phyloP scores from a whole-genome alignment of 2,797 vertebrate species.

The Sebastes itinus region DNA sequence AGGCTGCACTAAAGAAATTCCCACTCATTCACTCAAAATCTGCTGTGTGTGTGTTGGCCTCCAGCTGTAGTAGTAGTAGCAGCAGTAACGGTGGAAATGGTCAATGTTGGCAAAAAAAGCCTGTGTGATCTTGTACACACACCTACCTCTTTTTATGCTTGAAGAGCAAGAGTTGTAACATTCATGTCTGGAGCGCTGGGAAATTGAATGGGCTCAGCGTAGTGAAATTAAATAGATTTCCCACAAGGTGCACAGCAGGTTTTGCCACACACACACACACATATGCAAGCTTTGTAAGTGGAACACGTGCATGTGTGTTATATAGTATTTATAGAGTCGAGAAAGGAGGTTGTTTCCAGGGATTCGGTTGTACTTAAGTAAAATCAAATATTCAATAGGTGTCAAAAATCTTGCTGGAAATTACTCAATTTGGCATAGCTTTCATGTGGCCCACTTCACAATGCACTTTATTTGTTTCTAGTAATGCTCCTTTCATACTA shows the following conservation, averaged over 20 bases:
- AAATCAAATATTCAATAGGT: constrained; percentile 55
- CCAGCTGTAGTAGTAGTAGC: not conserved
- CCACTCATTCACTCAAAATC: not conserved
- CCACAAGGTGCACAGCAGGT: constrained; percentile 29
- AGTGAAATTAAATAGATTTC: constrained; percentile 67
- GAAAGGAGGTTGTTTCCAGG: constrained; percentile 20
- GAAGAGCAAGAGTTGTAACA: constrained; percentile 49
- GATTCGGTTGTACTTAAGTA: constrained; percentile 24
- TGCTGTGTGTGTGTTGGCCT: not conserved
- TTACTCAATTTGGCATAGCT: not conserved
- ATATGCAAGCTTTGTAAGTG: constrained; percentile 24
- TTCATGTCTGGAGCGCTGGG: constrained; percentile 46
- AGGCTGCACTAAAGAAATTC: not conserved
- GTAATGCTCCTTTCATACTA: not conserved
- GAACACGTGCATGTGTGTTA: constrained; percentile 36
- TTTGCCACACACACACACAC: not conserved
- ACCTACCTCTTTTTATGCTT: constrained; percentile 26
- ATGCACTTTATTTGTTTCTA: not conserved
- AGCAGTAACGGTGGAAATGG: not conserved
- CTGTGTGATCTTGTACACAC: not conserved
- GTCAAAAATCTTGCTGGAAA: not conserved
- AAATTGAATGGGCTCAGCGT: constrained; percentile 54
- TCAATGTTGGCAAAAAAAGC: not conserved
- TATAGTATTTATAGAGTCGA: constrained; percentile 66
- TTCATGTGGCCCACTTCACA: not conserved